Evolutionary conservation across 2,113 vertebrate genomes (phyloP), one percentile per base, ranked within the genome.

Genomic region (Psophia crepitans): DNA sequence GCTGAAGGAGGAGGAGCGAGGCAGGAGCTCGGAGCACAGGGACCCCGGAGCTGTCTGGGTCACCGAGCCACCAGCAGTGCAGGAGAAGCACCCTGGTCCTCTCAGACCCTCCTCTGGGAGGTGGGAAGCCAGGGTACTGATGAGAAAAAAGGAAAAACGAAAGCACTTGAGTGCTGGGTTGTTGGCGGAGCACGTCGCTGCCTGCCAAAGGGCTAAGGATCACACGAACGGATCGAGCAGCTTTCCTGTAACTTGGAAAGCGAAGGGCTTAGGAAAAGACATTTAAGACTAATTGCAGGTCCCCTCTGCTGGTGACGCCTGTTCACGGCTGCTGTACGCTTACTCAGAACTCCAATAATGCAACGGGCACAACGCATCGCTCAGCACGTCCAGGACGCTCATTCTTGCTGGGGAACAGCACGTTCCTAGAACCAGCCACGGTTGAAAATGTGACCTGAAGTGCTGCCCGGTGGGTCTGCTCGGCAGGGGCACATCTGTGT

Each of bases 311-410:
- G 64, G 64, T 48, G 78, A 18, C 76, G 61, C 54, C 58, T 2
- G 1, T 5, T 73, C 5, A 4, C 1, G 33, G 60, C 61, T 91
- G 79, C 49, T 26, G 0, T 4, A 3, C 1, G 28, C 73, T 69
- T 26, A 33, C 48, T 44, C 74, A 43, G 37, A 58, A 33, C 35
- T 19, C 89, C 21, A 33, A 2, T 14, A 57, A 19, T 0, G 20
- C 46, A 33, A 7, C 44, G 30, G 68, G 48, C 30, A 35, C 41
- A 75, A 58, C 0, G 4, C 57, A 49, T 53, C 39, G 0, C 75
- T 19, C 11, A 1, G 44, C 0, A 6, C 46, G 3, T 1, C 49
- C 92, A 60, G 58, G 3, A 8, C 0, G 0, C 17, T 21, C 37
- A 3, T 13, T 22, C 43, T 21, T 75, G 32, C 84, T 46, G 74